Evolutionary conservation across 2,888 invertebrate species (phyloP).

Genomic region (Phasia obesa): DNA sequence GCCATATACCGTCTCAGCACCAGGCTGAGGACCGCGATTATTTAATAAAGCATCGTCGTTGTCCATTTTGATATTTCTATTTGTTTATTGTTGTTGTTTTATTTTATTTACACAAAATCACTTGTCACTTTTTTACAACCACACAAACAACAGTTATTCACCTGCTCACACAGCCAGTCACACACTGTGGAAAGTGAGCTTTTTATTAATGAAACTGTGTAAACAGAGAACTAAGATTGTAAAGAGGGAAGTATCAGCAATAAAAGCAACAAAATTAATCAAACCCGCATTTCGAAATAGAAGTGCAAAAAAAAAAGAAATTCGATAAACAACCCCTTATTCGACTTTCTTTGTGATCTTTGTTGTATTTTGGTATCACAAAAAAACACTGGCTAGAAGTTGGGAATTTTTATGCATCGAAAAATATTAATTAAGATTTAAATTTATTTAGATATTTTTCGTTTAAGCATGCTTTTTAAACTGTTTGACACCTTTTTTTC

Average conservation of each 20-base stretch:
- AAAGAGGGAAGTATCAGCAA: conserved; percentile 13
- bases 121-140: conserved; percentile 45
- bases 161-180: too few relatives aligned
- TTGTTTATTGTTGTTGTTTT: conserved; percentile 10
- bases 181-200: too few relatives aligned
- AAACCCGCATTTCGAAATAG: conserved; percentile 27
- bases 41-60: conserved; percentile 81
- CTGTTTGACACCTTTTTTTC: conserved; percentile 36
- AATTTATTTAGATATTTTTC: conserved; percentile 15
- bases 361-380: conserved; percentile 4
- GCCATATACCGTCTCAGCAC: conserved; percentile 94
- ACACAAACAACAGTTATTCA: neutral
- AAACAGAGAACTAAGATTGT: conserved; percentile 5
- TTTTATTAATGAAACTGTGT: neutral
- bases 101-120: conserved; percentile 33
- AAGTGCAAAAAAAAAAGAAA: conserved; percentile 24
- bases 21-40: conserved; percentile 83
- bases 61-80: conserved; percentile 76
- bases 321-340: conserved; percentile 55
- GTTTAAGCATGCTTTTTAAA: conserved; percentile 13
- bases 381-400: conserved; percentile 11
- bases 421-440: neutral
- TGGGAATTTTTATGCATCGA: conserved; percentile 7
- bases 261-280: conserved; percentile 5
- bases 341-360: neutral